Base-by-base conservation (phyloP, 1,140 invertebrate species). In the Hirudo medicinalis region DNA sequence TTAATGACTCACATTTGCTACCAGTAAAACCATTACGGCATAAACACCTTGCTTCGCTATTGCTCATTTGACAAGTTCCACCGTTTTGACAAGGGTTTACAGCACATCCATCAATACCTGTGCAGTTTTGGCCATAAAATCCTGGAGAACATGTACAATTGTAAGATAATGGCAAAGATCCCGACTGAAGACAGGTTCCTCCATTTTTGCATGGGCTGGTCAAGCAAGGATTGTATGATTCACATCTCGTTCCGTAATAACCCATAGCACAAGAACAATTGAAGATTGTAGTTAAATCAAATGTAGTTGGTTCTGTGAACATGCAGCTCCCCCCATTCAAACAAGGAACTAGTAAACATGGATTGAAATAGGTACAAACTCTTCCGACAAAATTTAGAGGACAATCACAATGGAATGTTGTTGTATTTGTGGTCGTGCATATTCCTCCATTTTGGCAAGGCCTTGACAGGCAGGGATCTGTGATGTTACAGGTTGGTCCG, bases 1-100 rank as follows among this genome's bases (percentile, higher is more conserved):
- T 92, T 78, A 92, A 88, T 2, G 29, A 32, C 0, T 91, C 92
- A 77, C 93, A 96, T 72, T 89, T 88, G 4, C 49, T 27, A 27
- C 73, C 73, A 3, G 32, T 29, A 67, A 63, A 74, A 29, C 72
- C 72, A 32, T 78, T 93, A 89, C 91, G 91, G 77, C 93, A 96
- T n/a, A 90, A 92, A 79, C 92, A 96, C n/a, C 40, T 54, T 20
- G 29, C 2, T 63, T 36, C 54, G 43, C 63, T 63, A 60, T 54
- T 71, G 57, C 25, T 17, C 20, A 36, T 19, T 11, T 25, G 54
- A 19, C 70, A 71, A 32, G 88, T 87, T 20, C 72, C 75, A n/a
- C 72, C 71, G 71, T 76, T 76, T 8, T 72, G 53, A 63, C 75
- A 76, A n/a, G 54, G 54, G 55, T 63, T 71, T 8, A 29, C 17